Conservation (phyloP, 1,140 invertebrate genomes). For the Drosophila nigromelanica region DNA sequence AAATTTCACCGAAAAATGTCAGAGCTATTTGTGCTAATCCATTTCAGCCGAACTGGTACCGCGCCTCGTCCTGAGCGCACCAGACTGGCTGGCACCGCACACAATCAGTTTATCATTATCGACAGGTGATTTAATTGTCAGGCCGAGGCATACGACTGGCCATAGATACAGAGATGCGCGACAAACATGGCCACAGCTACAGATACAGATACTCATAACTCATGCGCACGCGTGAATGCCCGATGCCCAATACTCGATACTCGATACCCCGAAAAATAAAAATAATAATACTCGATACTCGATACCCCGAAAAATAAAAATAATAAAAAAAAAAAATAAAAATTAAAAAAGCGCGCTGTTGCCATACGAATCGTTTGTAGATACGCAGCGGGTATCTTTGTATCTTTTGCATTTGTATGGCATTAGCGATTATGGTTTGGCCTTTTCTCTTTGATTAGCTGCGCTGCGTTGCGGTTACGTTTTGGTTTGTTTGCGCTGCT, state of each 20-base stretch:
- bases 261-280: not conserved
- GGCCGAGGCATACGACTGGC: constrained; percentile 15
- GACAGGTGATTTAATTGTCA: constrained; percentile 48
- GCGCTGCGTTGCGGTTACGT: constrained; percentile 40
- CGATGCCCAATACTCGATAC: not conserved
- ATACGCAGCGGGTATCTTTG: constrained; percentile 37
- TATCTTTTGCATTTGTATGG: constrained; percentile 58
- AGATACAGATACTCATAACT: constrained; percentile 52
- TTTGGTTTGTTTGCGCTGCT: constrained; percentile 35
- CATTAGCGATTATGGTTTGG: constrained; percentile 25
- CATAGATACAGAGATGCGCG: not conserved
- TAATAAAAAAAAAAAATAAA: not conserved
- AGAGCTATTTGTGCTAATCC: constrained; percentile 67
- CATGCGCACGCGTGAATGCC: constrained; percentile 67
- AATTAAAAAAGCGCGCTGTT: constrained; percentile 16
- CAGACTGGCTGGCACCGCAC: constrained; percentile 73
- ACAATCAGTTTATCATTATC: constrained; percentile 33
- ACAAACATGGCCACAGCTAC: not conserved
- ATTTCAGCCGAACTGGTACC: constrained; percentile 49
- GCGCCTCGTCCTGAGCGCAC: constrained; percentile 52
- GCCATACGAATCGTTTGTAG: constrained; percentile 49
- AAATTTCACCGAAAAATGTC: constrained; percentile 71
- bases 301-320: not conserved
- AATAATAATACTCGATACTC: not conserved
- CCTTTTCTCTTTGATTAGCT: constrained; percentile 62